phyloP scores from a whole-genome alignment of 2,113 vertebrate genomes.

The Nerophis lumbriciformis region DNA sequence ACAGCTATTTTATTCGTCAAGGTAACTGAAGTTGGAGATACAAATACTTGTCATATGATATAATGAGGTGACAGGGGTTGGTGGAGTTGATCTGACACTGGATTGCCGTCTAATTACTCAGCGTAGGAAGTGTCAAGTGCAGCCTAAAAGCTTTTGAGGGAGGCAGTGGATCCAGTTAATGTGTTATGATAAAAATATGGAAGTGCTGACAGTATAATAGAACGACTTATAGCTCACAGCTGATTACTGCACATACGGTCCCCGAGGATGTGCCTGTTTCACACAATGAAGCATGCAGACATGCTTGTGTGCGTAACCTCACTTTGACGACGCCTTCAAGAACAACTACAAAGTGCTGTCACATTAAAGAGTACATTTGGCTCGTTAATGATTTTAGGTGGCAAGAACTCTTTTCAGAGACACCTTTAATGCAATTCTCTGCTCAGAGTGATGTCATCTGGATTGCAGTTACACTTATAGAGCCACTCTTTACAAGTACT shows the following conservation, averaged over 20 bases:
- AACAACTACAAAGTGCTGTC: slow-evolving; percentile 47
- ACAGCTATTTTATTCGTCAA: slow-evolving; percentile 7
- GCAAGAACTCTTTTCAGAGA: slow-evolving; percentile 15
- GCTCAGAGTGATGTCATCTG: background rate
- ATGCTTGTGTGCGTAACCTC: slow-evolving; percentile 24
- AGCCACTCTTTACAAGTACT: background rate
- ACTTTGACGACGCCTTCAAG: slow-evolving; percentile 33
- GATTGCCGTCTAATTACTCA: slow-evolving; percentile 46
- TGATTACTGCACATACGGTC: slow-evolving; percentile 29
- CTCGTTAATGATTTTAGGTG: slow-evolving; percentile 20
- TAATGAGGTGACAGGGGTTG: slow-evolving; percentile 21
- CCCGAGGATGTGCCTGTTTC: slow-evolving; percentile 38
- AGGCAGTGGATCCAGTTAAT: slow-evolving; percentile 28
- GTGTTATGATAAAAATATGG: slow-evolving; percentile 44
- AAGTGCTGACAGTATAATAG: slow-evolving; percentile 43
- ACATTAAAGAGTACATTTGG: slow-evolving; percentile 33
- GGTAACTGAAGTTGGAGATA: slow-evolving; percentile 8
- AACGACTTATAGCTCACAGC: slow-evolving; percentile 29
- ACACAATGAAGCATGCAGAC: slow-evolving; percentile 22
- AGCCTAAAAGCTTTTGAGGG: slow-evolving; percentile 33
- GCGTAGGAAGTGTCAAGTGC: slow-evolving; percentile 37
- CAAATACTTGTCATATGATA: slow-evolving; percentile 11
- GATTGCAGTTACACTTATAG: slow-evolving; percentile 1
- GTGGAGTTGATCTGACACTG: slow-evolving; percentile 35
- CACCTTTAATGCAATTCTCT: slow-evolving; percentile 8